Conservation (phyloP, 1,140 invertebrate genomes). For the Aphaenogaster ashmeadi region DNA sequence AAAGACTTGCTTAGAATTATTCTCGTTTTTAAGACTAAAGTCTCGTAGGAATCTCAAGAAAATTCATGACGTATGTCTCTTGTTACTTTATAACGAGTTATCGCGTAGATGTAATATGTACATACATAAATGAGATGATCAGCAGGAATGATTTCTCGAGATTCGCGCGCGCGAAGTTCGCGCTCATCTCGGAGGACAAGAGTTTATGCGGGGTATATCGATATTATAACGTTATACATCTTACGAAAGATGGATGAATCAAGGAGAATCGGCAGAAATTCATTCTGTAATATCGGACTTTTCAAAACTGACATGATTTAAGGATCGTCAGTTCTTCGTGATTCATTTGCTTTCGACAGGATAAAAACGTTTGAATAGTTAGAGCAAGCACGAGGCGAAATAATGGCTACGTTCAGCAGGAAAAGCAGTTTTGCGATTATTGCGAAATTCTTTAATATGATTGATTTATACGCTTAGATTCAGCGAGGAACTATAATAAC, state of each 20-base stretch:
- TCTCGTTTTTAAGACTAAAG: conserved; percentile 48
- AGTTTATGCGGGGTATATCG: conserved; percentile 12
- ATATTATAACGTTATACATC: neutral
- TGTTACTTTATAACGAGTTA: conserved; percentile 42
- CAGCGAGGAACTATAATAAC: too few relatives aligned
- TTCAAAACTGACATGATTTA: neutral
- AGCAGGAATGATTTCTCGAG: conserved; percentile 15
- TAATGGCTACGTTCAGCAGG: neutral
- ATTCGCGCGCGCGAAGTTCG: neutral
- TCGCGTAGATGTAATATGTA: conserved; percentile 48
- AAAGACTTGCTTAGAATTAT: conserved; percentile 63
- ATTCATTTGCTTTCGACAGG: neutral
- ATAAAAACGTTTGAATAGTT: conserved; percentile 6
- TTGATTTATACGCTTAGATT: too few relatives aligned
- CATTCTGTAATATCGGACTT: neutral
- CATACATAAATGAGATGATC: conserved; percentile 31
- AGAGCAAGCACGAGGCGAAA: neutral
- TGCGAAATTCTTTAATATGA: too few relatives aligned
- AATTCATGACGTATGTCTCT: conserved; percentile 31
- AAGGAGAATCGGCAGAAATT: neutral
- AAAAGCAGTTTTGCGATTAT: too few relatives aligned
- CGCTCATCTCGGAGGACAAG: neutral
- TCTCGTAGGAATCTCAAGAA: conserved; percentile 24
- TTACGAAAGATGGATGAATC: conserved; percentile 14
- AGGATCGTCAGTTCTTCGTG: neutral